Conservation (phyloP, 2,797 vertebrate genomes). For the Xenentodon cancila region DNA sequence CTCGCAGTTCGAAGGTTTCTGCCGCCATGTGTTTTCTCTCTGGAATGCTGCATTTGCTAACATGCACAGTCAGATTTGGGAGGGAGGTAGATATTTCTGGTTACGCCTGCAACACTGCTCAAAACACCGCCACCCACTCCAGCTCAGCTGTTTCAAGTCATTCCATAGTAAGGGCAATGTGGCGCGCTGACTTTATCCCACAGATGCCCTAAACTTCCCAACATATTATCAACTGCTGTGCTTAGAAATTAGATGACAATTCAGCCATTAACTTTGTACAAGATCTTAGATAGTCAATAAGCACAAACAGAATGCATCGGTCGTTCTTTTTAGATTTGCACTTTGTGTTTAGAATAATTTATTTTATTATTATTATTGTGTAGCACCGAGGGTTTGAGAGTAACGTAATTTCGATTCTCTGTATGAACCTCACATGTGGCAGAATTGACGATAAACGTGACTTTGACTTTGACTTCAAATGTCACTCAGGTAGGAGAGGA, state of each 20-base stretch:
- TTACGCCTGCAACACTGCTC: conserved; percentile 59
- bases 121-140: conserved; percentile 76
- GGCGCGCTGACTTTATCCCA: conserved; percentile 64
- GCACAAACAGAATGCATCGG: no score
- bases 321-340: no score
- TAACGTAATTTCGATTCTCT: no score
- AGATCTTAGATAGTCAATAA: no score
- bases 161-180: conserved; percentile 74
- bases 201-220: conserved; percentile 45
- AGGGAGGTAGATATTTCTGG: conserved; percentile 82
- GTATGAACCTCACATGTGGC: no score
- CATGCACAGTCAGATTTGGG: conserved; percentile 70
- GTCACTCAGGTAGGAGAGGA: conserved; percentile 15
- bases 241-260: not conserved
- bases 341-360: no score
- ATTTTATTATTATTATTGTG: no score
- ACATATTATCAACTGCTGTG: conserved; percentile 39
- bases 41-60: conserved; percentile 78
- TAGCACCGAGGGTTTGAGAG: no score
- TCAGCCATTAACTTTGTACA: not conserved
- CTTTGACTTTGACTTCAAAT: no score
- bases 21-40: conserved; percentile 73
- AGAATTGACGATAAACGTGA: no score
- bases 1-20: conserved; percentile 39
- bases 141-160: conserved; percentile 82